Evolutionary conservation across 2,888 invertebrate genomes (phyloP).

Genomic region (Adelphocoris suturalis): DNA sequence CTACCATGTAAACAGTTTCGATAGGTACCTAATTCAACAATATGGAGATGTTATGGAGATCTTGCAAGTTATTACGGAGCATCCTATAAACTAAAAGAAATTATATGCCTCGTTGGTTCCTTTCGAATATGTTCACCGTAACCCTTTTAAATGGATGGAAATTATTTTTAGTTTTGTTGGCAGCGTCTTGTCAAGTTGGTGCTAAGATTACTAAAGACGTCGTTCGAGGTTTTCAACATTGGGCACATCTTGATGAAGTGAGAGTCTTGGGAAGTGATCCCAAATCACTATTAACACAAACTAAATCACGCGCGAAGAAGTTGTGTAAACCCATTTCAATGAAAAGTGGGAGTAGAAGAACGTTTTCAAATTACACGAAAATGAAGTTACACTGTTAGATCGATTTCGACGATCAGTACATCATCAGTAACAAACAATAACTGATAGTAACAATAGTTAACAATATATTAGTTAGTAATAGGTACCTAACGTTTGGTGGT

Average conservation of each 20-base stretch:
- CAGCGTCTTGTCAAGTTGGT: conserved; percentile 53
- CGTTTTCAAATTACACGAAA: no score
- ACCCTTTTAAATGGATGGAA: conserved; percentile 26
- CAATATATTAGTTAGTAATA: no score
- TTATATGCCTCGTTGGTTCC: not conserved
- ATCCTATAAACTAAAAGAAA: not conserved
- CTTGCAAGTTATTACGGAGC: not conserved
- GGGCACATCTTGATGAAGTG: not conserved
- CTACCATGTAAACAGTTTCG: not conserved
- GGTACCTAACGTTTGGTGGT: no score
- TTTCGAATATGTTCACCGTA: conserved; percentile 10
- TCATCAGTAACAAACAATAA: no score
- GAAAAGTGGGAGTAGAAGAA: no score
- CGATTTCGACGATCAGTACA: no score
- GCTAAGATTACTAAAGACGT: conserved; percentile 52
- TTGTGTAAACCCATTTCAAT: no score
- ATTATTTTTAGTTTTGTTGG: conserved; percentile 64
- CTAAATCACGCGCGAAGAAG: no score
- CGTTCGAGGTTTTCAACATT: conserved; percentile 1
- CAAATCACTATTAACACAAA: not conserved
- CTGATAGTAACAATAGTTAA: no score
- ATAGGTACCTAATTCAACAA: not conserved
- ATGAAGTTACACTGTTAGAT: no score
- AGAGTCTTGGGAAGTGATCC: no score
- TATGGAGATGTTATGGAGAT: not conserved